Evolutionary conservation across 1,140 invertebrate species (phyloP).

Genomic region (Halyomorpha halys): DNA sequence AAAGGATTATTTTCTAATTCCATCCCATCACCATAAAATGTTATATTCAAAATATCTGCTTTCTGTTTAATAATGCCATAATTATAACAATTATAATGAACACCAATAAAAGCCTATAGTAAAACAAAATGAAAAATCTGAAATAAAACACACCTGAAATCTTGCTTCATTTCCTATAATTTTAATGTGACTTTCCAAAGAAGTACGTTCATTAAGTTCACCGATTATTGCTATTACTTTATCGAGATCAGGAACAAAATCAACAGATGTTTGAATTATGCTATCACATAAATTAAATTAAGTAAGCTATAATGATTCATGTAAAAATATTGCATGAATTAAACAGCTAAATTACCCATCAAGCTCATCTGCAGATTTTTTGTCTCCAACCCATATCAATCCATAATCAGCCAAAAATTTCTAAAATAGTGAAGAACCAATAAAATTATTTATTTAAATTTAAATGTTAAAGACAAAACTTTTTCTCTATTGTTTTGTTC

Average conservation of each 20-base stretch:
- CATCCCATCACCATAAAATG: constrained; percentile 21
- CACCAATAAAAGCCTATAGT: too few relatives aligned
- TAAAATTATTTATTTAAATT: too few relatives aligned
- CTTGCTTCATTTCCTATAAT: background rate
- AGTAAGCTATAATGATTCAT: background rate
- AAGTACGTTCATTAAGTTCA: constrained; percentile 9
- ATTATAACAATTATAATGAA: background rate
- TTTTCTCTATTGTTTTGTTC: too few relatives aligned
- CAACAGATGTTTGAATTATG: constrained; percentile 2
- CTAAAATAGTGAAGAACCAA: background rate
- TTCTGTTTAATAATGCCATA: background rate
- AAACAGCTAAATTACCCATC: background rate
- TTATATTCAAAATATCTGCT: constrained; percentile 17
- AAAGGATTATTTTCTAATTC: constrained; percentile 21
- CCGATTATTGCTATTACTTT: constrained; percentile 18
- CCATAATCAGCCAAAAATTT: constrained; percentile 25
- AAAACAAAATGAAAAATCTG: background rate
- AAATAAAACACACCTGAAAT: constrained; percentile 20
- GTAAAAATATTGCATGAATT: background rate
- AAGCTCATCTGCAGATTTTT: background rate
- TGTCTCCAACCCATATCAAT: constrained; percentile 20
- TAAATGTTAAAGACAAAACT: too few relatives aligned
- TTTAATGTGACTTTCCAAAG: constrained; percentile 13
- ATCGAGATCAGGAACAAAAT: constrained; percentile 19
- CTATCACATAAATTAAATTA: constrained; percentile 3